These are phyloP conservation scores for Stictonetta naevosa DNA, from an alignment of 2,113 vertebrate species.

Conservation along the genomic window DNA sequence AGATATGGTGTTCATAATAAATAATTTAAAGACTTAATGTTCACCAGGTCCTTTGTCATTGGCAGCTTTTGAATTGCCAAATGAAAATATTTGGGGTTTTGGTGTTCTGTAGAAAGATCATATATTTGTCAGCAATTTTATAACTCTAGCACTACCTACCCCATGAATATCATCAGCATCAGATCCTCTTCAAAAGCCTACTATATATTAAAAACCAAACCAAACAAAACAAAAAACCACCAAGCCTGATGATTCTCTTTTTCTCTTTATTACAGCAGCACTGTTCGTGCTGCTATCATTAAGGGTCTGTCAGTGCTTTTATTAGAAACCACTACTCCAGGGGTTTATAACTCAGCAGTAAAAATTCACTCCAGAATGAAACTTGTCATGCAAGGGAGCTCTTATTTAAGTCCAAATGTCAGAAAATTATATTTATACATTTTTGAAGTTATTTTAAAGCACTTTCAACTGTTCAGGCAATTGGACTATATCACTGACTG, in stretches of 20 bases:
- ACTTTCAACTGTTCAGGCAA: constrained; percentile 15
- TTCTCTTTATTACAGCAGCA: constrained; percentile 36
- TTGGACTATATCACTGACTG: not conserved
- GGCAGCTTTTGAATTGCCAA: not conserved
- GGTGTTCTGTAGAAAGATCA: not conserved
- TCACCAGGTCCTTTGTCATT: constrained; percentile 19
- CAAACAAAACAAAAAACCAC: not conserved
- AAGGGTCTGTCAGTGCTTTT: constrained; percentile 51
- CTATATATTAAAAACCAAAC: not conserved
- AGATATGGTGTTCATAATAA: constrained; percentile 8
- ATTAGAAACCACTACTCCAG: constrained; percentile 40
- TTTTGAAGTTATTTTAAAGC: constrained; percentile 60
- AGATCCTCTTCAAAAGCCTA: constrained; percentile 27
- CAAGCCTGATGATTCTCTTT: constrained; percentile 20
- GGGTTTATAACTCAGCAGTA: constrained; percentile 65
- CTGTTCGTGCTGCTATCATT: constrained; percentile 18
- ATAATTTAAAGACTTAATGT: constrained; percentile 26
- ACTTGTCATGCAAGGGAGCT: constrained; percentile 52
- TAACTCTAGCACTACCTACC: constrained; percentile 13
- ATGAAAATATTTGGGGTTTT: constrained; percentile 41
- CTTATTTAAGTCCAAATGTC: constrained; percentile 52
- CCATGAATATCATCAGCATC: constrained; percentile 25
- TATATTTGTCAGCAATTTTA: constrained; percentile 54
- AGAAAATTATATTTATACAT: constrained; percentile 51
- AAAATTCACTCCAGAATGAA: constrained; percentile 53